Conservation (phyloP, 2,113 vertebrate genomes). For the Nycticryphes semicollaris region DNA sequence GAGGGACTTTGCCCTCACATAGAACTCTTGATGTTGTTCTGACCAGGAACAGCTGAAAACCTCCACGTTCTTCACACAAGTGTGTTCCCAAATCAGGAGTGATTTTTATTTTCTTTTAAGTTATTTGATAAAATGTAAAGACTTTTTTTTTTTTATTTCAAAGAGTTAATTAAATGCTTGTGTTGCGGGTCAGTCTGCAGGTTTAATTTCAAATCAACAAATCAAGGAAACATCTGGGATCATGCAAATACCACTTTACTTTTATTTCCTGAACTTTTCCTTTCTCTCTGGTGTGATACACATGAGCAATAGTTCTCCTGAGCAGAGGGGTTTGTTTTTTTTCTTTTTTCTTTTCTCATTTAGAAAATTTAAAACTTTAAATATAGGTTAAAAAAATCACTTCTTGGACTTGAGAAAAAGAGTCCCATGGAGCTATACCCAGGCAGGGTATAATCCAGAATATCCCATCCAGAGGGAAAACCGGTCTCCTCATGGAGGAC, state of each 20-base stretch:
- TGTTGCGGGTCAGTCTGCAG: neutral
- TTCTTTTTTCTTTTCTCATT: neutral
- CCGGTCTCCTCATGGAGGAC: neutral
- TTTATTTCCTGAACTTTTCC: neutral
- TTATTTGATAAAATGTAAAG: neutral
- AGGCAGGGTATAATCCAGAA: neutral
- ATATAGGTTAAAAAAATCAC: neutral
- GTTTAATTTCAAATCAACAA: neutral
- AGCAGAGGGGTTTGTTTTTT: neutral
- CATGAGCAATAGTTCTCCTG: neutral
- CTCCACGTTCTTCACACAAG: neutral
- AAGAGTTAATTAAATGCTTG: neutral
- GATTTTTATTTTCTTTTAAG: neutral
- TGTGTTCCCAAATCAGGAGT: neutral
- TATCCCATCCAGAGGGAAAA: neutral
- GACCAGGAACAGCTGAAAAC: neutral
- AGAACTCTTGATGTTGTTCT: neutral
- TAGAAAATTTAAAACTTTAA: neutral
- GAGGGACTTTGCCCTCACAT: neutral
- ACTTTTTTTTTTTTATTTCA: neutral
- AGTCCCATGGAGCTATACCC: neutral
- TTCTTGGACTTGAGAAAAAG: neutral
- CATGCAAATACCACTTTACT: neutral
- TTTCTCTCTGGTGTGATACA: neutral
- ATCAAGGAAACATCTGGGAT: neutral